Base-by-base conservation (phyloP, 2,113 vertebrate species). In the Ramphastos sulfuratus region DNA sequence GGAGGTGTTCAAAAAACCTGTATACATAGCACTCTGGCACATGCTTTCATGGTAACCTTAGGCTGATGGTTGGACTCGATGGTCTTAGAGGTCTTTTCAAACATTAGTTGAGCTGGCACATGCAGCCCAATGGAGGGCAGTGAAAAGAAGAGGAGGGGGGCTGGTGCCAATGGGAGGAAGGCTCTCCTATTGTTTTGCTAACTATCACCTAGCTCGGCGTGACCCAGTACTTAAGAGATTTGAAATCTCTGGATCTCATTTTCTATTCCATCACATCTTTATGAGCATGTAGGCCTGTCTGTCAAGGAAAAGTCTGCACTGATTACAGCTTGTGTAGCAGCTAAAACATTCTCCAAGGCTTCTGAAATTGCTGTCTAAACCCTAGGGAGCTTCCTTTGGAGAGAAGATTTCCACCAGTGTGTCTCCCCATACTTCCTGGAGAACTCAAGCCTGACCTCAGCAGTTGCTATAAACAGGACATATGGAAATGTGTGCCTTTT, bases 341-440 rank as follows among this genome's bases (percentile, higher is more conserved):
- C 44, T 66, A 39, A 85, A 44, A 79, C 59, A 52, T 39, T 27
- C 15, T 24, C 17, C 30, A 81, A 20, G 31, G 37, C 65, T 82
- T 71, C 46, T 76, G 59, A 91, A 87, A 92, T 89, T 82, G 27
- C 50, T 69, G 21, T 65, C 66, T 70, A 70, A 92, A 73, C 66
- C 35, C 64, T 33, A 30, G 55, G 35, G 35, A 89, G 2, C 25
- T 76, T 82, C 39, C 44, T 70, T 35, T 65, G 27, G 67, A 89
- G 12, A 85, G 35, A 48, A 72, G 31, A 44, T 37, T 54, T 58
- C 50, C 25, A 56, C 16, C 66, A 75, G 10, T 31, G 6, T 30
- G 13, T 60, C 77, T 93, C 48, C 58, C 44, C 25, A 37, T 18
- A 79, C 25, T 39, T 75, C 46, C 4, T 4, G 44, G 23, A 85